Base-by-base conservation (phyloP, 2,888 invertebrate species). In the Chrysolina haemoptera region DNA sequence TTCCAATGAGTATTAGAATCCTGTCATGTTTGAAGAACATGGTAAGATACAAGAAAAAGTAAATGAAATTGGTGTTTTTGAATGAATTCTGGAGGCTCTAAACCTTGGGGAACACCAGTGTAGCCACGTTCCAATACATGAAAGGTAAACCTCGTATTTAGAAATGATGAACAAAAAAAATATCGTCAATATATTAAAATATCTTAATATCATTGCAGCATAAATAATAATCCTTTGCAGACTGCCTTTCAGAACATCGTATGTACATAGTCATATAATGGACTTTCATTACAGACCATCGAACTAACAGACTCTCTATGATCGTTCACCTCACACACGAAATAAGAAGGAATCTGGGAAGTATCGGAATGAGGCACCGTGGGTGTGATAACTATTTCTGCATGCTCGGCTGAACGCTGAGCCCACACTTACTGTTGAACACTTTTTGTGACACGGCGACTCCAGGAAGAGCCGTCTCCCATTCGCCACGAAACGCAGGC, bases 371-470 rank as follows among this genome's bases (percentile, higher is more conserved):
- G 43, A 16, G 9, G 53, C 35, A 27, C 12, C 53, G 53, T 53
- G 35, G 67, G 67, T 67, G 67, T 53, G 67, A 67, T 67, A 55
- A 53, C 67, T 35, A 67, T 53, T 53, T 53, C 40, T 67, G 27
- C 53, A 67, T 40, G 67, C 67, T 50, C 14, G 53, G 55, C 41
- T 67, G 48, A 67, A 5, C 53, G 55, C 41, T 67, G 48, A 67
- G 11, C 53, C 53, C 18, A 53, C 53, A 35, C 50, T 67, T 40
- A 67, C 40, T 35, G 48, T 53, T 48, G 18, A 18, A 53, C 40
- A 67, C 53, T 66, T 50, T 66, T 66, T 66, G 59, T 59, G 59
- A 59, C 59, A 59, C 59, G 59, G 3, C 35, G 59, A 59, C n/a
- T 35, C 10, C 59, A 35, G 59, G 59, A 59, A 59, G 59, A 59